Conservation (phyloP, 2,797 vertebrate genomes). For the Linurgus olivaceus region DNA sequence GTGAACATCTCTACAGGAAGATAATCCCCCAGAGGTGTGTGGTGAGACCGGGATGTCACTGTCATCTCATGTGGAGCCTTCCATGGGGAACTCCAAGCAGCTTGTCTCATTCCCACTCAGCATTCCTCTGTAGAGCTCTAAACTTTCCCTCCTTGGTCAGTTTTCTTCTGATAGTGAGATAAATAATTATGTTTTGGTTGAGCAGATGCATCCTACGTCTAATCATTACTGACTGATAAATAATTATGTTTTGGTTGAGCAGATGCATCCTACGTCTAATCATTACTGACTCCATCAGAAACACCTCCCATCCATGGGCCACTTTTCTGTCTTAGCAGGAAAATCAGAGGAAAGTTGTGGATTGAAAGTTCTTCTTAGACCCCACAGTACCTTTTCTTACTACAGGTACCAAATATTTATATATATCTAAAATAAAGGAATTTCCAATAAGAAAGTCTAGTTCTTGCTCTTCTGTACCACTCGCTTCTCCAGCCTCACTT, state of each 20-base stretch:
- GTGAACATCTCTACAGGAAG: not conserved
- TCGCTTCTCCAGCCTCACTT: not conserved
- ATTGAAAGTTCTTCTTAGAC: not conserved
- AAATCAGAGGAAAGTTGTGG: not conserved
- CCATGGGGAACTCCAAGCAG: not conserved
- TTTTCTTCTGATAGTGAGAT: not conserved
- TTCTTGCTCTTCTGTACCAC: not conserved
- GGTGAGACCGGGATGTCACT: not conserved
- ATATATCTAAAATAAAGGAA: not conserved
- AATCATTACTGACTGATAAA: too few species aligned
- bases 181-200: not conserved
- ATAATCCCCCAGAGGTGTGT: not conserved
- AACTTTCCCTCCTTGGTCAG: not conserved
- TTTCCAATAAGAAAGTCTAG: not conserved
- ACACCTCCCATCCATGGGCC: rapidly evolving
- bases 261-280: not conserved
- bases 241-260: not conserved
- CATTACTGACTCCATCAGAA: not conserved
- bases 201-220: not conserved
- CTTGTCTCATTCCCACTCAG: not conserved
- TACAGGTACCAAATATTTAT: not conserved
- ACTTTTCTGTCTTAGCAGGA: not conserved
- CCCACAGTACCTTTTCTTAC: not conserved
- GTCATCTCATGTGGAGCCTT: not conserved
- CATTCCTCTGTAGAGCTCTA: not conserved